Evolutionary conservation across 2,113 vertebrate species (phyloP), one percentile per base, ranked within the genome.

Genomic region (Tupaia chinensis): DNA sequence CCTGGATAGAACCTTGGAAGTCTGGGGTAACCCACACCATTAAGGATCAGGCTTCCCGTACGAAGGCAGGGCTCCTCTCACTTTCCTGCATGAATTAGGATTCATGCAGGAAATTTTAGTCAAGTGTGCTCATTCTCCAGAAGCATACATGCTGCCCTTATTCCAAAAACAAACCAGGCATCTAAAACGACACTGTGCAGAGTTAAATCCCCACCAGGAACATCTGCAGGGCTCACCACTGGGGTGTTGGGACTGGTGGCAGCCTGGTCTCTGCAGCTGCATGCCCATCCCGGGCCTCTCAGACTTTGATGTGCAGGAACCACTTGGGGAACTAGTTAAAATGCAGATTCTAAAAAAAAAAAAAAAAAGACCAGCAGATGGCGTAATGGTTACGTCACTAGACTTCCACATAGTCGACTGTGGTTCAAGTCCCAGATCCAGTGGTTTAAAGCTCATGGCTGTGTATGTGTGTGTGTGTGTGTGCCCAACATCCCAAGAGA

Each of bases 121-220:
- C 17, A 92, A 69, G 12, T 54, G 3, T 23, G 9, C n/a, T 87
- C 27, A 63, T 87, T 90, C 70, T 22, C 44, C 76, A 53, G 32
- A 56, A 93, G 82, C 61, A 53, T 53, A 70, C n/a, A 13, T 10
- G 56, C 32, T 12, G 19, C 22, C 60, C 5, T 85, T 68, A 61
- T 29, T n/a, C 70, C 76, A 66, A 91, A 60, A 92, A 85, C 61
- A 92, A 80, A 79, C 5, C 27, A 23, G 65, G 25, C 54, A 4
- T 76, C 58, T 22, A 68, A 87, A 74, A 69, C 19, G 22, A 65
- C 32, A 77, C 2, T 13, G 65, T 60, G 13, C 25, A 10, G 53
- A 34, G 81, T 34, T 13, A 27, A 73, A 77, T 22, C 15, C 79
- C 3, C 0, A 5, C 63, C 7, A 1, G 0, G 15, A 29, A 20